Evolutionary conservation across 1,140 invertebrate genomes (phyloP), one percentile per base, ranked within the genome.

Genomic region (Bactericera cockerelli): DNA sequence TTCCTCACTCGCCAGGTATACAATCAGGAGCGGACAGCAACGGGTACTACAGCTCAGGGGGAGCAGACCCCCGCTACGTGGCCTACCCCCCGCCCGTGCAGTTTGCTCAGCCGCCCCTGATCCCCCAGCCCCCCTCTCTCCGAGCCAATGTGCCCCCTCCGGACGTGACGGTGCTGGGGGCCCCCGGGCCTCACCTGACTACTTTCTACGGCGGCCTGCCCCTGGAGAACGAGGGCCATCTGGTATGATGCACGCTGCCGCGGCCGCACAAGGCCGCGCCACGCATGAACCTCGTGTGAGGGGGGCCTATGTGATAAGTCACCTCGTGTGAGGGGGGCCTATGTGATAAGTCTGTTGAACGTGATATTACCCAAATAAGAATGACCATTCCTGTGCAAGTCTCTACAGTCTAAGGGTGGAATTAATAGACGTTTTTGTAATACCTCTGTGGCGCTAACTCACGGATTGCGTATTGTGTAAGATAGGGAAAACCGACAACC

Each of bases 171-270:
- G 63, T 72, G 54, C 61, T 70, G 61, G 64, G 66, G 55, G 64
- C 69, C 59, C 66, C 65, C 31, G 62, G 57, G 3, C 66, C 65
- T 26, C 68, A 69, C 11, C 63, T 72, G 13, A 65, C 74, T 14
- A 72, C 71, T 21, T 74, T 72, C 2, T 74, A 74, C 63, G 67
- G 65, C 63, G 66, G 68, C 26, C 54, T 63, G 42, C 63, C 63
- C 62, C 63, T 70, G 33, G 71, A 72, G 64, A 69, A 68, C 56
- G 71, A 72, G 61, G 70, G 70, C 42, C 71, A 72, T 60, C 66
- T 72, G 19, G 71, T 72, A 63, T 72, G 68, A 70, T 64, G 63
- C 25, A 60, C 39, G 53, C 58, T 59, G 42, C 39, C 58, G 8
- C 42, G 42, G 42, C 42, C 8, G 19, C 6, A 49, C 19, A 49